Percentiles rank a stretch among this genome's conserved stretches.
phyloP scores from a whole-genome alignment of 2,888 invertebrate genomes.

The Nemoura dubitans region DNA sequence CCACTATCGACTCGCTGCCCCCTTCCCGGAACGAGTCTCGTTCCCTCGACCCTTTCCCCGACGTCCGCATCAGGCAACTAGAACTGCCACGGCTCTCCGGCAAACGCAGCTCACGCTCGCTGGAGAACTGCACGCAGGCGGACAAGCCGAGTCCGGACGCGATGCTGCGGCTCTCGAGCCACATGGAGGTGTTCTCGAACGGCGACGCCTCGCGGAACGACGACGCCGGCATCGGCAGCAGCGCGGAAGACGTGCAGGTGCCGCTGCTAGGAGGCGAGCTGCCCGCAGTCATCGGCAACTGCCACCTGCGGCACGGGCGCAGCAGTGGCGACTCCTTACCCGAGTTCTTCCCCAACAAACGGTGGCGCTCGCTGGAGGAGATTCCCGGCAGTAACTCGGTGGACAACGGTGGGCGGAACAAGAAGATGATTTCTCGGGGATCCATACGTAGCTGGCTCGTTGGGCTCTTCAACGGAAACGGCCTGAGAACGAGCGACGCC shows the following conservation, averaged over 20 bases:
- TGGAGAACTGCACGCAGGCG: conserved; percentile 64
- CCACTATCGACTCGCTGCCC: conserved; percentile 34
- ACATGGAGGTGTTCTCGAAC: conserved; percentile 61
- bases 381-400: conserved; percentile 62
- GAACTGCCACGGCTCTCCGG: conserved; percentile 51
- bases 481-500: conserved; percentile 71
- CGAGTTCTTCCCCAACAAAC: conserved; percentile 67
- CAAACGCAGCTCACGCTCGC: conserved; percentile 59
- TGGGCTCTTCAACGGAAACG: conserved; percentile 77
- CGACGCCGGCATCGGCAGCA: conserved; percentile 54
- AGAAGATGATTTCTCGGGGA: conserved; percentile 69
- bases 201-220: conserved; percentile 61
- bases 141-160: conserved; percentile 54
- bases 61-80: conserved; percentile 52
- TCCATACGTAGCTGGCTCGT: conserved; percentile 79
- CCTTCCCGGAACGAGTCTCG: conserved; percentile 67
- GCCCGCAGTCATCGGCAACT: conserved; percentile 39
- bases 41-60: conserved; percentile 72
- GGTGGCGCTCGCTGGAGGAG: conserved; percentile 83
- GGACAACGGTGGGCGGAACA: conserved; percentile 61
- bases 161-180: conserved; percentile 63
- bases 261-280: conserved; percentile 61
- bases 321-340: conserved; percentile 45
- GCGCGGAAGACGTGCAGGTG: conserved; percentile 60
- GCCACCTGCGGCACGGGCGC: conserved; percentile 43